Evolutionary conservation across 2,113 vertebrate genomes (phyloP).

Genomic region (Tachuris rubrigastra): DNA sequence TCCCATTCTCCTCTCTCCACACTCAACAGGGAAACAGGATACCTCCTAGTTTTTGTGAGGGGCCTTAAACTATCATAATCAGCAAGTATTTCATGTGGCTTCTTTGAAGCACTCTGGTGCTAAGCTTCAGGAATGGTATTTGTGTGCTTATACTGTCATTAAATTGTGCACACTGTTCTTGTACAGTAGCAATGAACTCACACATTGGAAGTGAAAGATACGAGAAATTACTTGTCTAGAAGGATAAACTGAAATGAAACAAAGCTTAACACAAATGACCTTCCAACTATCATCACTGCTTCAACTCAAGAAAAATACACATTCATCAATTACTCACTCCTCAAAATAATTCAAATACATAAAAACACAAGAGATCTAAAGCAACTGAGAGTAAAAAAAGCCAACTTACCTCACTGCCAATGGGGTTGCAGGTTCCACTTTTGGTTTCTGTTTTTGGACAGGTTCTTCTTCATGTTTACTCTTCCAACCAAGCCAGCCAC

Average conservation of each 20-base stretch:
- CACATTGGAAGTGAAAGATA: not conserved
- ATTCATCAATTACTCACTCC: not conserved
- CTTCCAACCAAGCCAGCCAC: slow-evolving; percentile 98
- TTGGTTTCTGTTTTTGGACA: slow-evolving; percentile 90
- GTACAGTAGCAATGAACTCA: not conserved
- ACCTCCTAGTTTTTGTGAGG: not conserved
- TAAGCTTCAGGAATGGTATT: not conserved
- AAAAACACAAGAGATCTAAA: not conserved
- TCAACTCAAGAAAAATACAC: not conserved
- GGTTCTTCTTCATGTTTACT: slow-evolving; percentile 89
- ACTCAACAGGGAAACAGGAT: not conserved
- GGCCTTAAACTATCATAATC: not conserved
- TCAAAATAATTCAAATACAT: not conserved
- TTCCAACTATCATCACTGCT: not conserved
- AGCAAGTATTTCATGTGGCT: not conserved
- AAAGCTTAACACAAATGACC: not conserved
- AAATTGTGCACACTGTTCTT: not conserved
- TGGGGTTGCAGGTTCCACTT: slow-evolving; percentile 91
- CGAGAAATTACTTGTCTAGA: not conserved
- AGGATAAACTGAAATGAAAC: not conserved
- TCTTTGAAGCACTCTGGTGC: not conserved
- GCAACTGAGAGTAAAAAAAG: not conserved
- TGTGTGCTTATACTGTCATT: not conserved
- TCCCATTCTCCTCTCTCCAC: not conserved
- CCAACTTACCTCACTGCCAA: slow-evolving; percentile 84